Conservation (phyloP, 2,888 invertebrate genomes). For the Caradrina kadenii region DNA sequence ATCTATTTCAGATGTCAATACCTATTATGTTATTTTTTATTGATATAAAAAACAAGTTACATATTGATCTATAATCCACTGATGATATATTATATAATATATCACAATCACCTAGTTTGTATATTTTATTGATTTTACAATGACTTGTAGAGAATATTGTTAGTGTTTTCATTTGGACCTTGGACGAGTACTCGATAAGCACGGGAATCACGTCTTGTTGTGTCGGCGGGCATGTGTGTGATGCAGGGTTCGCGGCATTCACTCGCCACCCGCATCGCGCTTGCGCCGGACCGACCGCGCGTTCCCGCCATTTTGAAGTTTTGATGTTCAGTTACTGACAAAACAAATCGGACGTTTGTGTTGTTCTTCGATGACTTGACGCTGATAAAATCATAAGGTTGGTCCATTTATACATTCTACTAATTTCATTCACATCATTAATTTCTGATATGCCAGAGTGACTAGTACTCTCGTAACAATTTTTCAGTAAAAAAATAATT, state of each 20-base stretch:
- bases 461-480: neutral
- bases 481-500: neutral
- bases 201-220: conserved; percentile 62
- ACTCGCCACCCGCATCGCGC: conserved; percentile 59
- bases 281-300: conserved; percentile 27
- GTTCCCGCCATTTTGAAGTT: conserved; percentile 38
- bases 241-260: conserved; percentile 62
- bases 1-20: conserved; percentile 1
- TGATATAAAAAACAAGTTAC: conserved; percentile 9
- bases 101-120: conserved; percentile 45
- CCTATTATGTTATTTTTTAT: neutral
- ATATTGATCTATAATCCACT: conserved; percentile 10
- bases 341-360: conserved; percentile 32
- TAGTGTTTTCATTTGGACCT: conserved; percentile 77
- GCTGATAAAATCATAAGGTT: conserved; percentile 55
- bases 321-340: conserved; percentile 43
- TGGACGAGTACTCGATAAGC: conserved; percentile 80
- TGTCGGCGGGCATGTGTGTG: conserved; percentile 48
- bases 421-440: conserved; percentile 11
- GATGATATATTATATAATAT: conserved; percentile 27
- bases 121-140: conserved; percentile 55
- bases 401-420: conserved; percentile 32
- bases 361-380: conserved; percentile 50
- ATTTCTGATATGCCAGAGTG: neutral
- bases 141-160: conserved; percentile 54